Conservation (phyloP, 1,140 invertebrate genomes). For the Argopecten irradians region DNA sequence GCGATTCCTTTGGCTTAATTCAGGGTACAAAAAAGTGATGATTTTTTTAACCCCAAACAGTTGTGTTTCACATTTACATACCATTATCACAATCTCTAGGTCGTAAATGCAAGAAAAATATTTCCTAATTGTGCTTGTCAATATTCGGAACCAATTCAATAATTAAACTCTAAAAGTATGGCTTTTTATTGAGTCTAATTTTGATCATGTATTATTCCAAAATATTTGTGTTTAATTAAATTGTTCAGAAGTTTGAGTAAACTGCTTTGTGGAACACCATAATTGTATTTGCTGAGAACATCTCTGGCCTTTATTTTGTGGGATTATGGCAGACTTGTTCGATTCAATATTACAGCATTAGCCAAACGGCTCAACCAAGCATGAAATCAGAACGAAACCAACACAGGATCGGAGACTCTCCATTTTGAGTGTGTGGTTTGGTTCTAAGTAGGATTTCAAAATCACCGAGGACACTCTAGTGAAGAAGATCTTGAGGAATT, state of each 20-base stretch:
- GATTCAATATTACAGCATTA: neutral
- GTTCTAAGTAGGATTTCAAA: neutral
- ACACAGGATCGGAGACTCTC: neutral
- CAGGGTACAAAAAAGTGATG: too few relatives aligned
- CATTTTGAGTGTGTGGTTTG: neutral
- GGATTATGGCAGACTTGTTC: neutral
- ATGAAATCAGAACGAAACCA: neutral
- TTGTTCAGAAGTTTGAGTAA: neutral
- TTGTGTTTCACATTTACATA: too few relatives aligned
- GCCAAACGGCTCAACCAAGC: neutral
- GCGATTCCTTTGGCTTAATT: too few relatives aligned
- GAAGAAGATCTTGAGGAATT: neutral
- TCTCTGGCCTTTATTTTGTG: neutral
- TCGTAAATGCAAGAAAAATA: too few relatives aligned
- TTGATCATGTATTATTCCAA: neutral
- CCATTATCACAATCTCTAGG: too few relatives aligned
- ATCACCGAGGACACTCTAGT: too few relatives aligned
- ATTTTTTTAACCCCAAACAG: too few relatives aligned
- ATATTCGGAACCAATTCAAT: too few relatives aligned
- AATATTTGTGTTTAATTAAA: neutral
- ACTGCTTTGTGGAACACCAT: neutral
- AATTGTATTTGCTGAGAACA: neutral
- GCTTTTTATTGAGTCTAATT: neutral
- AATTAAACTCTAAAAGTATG: neutral
- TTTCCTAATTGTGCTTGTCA: too few relatives aligned